phyloP scores from a whole-genome alignment of 2,113 vertebrate genomes.

The Narcine bancroftii region DNA sequence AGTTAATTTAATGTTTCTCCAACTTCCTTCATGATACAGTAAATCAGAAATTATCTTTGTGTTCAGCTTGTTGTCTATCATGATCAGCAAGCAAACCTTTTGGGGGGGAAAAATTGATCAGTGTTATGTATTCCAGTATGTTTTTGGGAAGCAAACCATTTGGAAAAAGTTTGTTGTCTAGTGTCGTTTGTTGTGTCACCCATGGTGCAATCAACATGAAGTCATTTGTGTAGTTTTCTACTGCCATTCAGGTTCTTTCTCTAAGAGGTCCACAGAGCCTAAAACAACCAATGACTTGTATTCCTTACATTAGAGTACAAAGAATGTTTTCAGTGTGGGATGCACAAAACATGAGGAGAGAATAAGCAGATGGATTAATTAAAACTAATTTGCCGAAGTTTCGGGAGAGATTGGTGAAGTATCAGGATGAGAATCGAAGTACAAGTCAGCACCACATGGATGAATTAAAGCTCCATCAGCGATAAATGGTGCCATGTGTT shows the following conservation, averaged over 20 bases:
- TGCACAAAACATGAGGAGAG: not conserved
- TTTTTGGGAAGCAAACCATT: too few species aligned
- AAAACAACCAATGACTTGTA: not conserved
- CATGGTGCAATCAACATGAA: not conserved
- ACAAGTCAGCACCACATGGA: not conserved
- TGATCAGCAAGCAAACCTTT: too few species aligned
- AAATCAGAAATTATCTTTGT: too few species aligned
- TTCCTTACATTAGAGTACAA: not conserved
- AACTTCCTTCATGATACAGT: too few species aligned
- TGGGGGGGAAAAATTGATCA: too few species aligned
- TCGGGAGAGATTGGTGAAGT: not conserved
- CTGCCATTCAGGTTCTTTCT: too few species aligned
- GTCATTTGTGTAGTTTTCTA: too few species aligned
- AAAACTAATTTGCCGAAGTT: not conserved
- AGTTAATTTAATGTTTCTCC: too few species aligned
- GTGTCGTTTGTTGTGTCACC: not conserved
- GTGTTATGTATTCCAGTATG: too few species aligned
- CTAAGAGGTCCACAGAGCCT: too few species aligned
- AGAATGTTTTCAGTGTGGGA: not conserved
- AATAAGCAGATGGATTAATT: not conserved
- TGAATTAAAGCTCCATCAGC: not conserved
- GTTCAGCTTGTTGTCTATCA: too few species aligned
- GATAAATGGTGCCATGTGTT: not conserved
- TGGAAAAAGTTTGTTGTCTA: too few species aligned
- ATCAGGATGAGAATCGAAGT: not conserved